Percentiles rank a stretch among this genome's conserved stretches.
Conservation (phyloP, 2,113 vertebrate species). For the Daphoenositta chrysoptera region DNA sequence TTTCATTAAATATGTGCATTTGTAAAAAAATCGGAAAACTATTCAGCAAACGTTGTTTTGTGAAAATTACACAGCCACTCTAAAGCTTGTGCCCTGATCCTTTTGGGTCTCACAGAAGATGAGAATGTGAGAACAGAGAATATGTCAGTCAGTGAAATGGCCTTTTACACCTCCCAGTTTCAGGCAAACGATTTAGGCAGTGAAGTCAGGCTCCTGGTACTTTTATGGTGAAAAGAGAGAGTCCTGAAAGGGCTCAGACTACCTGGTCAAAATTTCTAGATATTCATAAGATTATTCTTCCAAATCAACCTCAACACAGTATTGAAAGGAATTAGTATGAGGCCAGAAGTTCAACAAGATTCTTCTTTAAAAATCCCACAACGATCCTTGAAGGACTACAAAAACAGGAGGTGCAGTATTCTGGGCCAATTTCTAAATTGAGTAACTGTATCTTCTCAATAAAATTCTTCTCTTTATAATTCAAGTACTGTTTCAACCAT, state of each 20-base stretch:
- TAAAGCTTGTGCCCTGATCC: background rate
- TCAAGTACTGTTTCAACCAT: background rate
- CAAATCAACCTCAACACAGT: background rate
- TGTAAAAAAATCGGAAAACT: background rate
- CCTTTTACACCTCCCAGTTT: background rate
- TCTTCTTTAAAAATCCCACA: background rate
- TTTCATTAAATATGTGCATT: background rate
- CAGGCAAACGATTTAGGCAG: background rate
- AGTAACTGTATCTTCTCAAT: background rate
- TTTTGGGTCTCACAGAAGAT: background rate
- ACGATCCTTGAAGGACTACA: background rate
- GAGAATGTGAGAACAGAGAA: background rate
- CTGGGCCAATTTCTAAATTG: background rate
- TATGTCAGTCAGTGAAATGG: background rate
- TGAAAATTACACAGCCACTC: background rate
- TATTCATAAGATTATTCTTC: background rate
- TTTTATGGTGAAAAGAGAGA: background rate
- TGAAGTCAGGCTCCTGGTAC: background rate
- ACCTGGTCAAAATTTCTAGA: background rate
- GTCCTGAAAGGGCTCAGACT: background rate
- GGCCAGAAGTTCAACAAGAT: background rate
- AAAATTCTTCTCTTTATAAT: background rate
- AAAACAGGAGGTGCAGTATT: background rate
- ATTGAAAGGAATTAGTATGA: background rate
- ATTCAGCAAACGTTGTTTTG: background rate